A percentile compares a stretch with the other conserved stretches of the same genome.
Conservation (phyloP, 2,888 invertebrate genomes). For the Agonopterix subpropinquella region DNA sequence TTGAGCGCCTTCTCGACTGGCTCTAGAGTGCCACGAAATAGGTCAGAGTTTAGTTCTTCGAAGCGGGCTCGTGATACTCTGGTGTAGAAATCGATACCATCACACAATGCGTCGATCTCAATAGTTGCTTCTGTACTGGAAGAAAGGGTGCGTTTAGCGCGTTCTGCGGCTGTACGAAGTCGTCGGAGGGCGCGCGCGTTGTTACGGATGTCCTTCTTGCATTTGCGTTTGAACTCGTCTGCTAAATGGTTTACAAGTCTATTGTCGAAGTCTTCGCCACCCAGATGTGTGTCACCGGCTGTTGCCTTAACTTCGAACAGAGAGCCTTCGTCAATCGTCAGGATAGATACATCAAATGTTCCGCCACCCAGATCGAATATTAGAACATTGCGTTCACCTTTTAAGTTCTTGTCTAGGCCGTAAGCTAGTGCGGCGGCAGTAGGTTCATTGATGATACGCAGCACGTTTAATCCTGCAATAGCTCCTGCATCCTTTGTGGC, state of each 20-base stretch:
- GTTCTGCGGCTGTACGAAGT: conserved; percentile 84
- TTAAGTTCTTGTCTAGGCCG: conserved; percentile 81
- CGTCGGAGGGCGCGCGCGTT: conserved; percentile 82
- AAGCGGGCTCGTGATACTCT: conserved; percentile 83
- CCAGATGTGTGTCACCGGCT: conserved; percentile 89
- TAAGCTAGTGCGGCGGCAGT: conserved; percentile 85
- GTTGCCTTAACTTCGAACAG: conserved; percentile 87
- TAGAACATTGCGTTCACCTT: conserved; percentile 77
- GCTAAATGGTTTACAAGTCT: conserved; percentile 79
- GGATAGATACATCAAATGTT: conserved; percentile 89
- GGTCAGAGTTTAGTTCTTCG: conserved; percentile 83
- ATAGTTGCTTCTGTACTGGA: conserved; percentile 85
- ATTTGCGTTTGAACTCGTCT: conserved; percentile 83
- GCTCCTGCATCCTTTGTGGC: conserved; percentile 90
- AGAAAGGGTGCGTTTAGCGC: conserved; percentile 85
- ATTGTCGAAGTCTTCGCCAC: conserved; percentile 83
- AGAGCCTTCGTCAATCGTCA: conserved; percentile 86
- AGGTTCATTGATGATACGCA: conserved; percentile 89
- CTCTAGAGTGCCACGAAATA: conserved; percentile 83
- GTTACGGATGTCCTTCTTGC: conserved; percentile 78
- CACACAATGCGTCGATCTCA: conserved; percentile 84
- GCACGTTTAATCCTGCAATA: conserved; percentile 84
- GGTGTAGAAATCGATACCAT: conserved; percentile 82
- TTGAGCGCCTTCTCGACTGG: conserved; percentile 86
- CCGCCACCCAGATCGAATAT: conserved; percentile 80